These are phyloP conservation scores for Brachypteracias leptosomus DNA, from an alignment of 2,113 vertebrate genomes.

Conservation along the genomic window DNA sequence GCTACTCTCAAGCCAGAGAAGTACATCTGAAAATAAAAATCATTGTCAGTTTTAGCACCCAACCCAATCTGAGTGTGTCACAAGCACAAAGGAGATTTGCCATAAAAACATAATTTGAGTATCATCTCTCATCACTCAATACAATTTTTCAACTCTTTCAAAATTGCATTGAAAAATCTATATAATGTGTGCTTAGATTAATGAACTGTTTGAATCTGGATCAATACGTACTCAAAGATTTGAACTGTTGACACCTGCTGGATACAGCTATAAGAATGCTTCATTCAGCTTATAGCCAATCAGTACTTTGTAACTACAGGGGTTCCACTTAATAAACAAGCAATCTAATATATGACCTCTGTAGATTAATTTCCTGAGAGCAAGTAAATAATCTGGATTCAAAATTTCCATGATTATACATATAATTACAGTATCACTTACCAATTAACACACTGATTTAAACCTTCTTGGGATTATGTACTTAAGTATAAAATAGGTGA, in stretches of 20 bases:
- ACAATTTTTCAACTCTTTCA: conserved; percentile 79
- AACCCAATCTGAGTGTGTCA: conserved; percentile 15
- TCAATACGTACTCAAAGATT: conserved; percentile 78
- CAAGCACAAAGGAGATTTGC: conserved; percentile 38
- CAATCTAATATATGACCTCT: conserved; percentile 77
- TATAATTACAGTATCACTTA: conserved; percentile 79
- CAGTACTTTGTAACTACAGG: conserved; percentile 72
- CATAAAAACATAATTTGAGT: conserved; percentile 78
- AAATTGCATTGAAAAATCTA: conserved; percentile 82
- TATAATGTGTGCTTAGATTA: conserved; percentile 84
- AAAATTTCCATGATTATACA: conserved; percentile 79
- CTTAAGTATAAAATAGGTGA: conserved; percentile 71
- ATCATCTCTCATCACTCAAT: conserved; percentile 82
- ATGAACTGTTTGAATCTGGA: conserved; percentile 83
- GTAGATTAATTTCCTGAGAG: conserved; percentile 79
- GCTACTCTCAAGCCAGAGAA: conserved; percentile 18
- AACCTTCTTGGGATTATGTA: conserved; percentile 74
- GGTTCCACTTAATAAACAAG: conserved; percentile 80
- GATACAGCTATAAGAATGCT: conserved; percentile 72
- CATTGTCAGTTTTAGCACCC: neutral
- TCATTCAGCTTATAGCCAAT: conserved; percentile 70
- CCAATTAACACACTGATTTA: conserved; percentile 81
- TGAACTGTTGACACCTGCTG: conserved; percentile 78
- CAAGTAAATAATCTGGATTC: conserved; percentile 80
- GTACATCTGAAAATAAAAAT: conserved; percentile 26